Evolutionary conservation across 1,140 invertebrate genomes (phyloP).

Genomic region (Drosophila ohnishii): DNA sequence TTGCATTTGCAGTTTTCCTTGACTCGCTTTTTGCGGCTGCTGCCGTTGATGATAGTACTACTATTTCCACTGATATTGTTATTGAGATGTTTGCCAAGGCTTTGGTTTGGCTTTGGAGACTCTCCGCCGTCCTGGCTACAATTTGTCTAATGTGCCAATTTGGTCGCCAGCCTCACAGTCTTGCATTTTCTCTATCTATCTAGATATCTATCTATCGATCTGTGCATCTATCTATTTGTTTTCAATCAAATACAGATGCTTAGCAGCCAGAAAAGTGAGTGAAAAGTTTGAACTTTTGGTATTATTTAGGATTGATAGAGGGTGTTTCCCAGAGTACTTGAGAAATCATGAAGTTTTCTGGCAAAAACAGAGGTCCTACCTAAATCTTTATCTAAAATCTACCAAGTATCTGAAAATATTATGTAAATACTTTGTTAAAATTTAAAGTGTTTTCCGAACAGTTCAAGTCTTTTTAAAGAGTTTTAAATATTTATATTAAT

Average conservation of each 20-base stretch:
- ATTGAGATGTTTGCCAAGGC: slow-evolving; percentile 66
- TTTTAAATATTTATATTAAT: background rate
- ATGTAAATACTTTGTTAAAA: background rate
- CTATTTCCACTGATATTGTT: slow-evolving; percentile 30
- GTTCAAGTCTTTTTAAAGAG: background rate
- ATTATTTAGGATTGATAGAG: background rate
- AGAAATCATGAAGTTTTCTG: background rate
- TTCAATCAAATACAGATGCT: slow-evolving; percentile 29
- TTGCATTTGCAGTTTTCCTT: slow-evolving; percentile 18
- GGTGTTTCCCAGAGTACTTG: background rate
- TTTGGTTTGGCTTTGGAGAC: slow-evolving; percentile 10
- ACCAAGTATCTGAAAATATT: background rate
- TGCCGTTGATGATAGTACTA: slow-evolving; percentile 3
- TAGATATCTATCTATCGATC: background rate
- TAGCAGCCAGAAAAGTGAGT: background rate
- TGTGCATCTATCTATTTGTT: slow-evolving; percentile 5
- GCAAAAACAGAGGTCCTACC: background rate
- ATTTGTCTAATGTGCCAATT: slow-evolving; percentile 81
- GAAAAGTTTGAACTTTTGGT: slow-evolving; percentile 2
- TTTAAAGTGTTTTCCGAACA: background rate
- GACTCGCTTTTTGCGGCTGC: slow-evolving; percentile 20
- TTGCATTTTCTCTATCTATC: slow-evolving; percentile 3
- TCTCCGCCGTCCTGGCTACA: slow-evolving; percentile 37
- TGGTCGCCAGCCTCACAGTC: slow-evolving; percentile 48
- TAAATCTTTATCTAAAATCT: background rate